A percentile compares a stretch with the other conserved stretches of the same genome.
phyloP scores from a whole-genome alignment of 1,140 invertebrate species.

The Apis cerana region DNA sequence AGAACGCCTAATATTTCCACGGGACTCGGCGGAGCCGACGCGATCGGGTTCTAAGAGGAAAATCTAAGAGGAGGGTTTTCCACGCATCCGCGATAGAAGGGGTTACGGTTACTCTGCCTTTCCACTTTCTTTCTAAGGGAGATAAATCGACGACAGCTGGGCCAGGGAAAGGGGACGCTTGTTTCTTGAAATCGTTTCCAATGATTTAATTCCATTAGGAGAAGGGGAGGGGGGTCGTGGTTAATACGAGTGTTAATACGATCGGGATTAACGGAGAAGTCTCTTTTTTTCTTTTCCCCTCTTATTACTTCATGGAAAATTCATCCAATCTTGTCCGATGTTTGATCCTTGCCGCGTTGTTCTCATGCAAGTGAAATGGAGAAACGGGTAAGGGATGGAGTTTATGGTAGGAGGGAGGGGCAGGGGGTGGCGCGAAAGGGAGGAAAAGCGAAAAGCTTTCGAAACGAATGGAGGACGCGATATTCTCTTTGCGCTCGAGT shows the following conservation, averaged over 20 bases:
- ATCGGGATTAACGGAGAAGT: neutral
- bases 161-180: neutral
- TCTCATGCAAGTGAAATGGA: slow-evolving; percentile 25
- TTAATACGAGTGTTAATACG: slow-evolving; percentile 3
- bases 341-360: slow-evolving; percentile 1
- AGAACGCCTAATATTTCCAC: slow-evolving; percentile 27
- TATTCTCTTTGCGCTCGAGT: slow-evolving; percentile 39
- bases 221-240: too few species aligned
- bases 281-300: neutral
- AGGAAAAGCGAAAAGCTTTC: neutral
- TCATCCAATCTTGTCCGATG: too few species aligned
- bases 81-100: neutral
- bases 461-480: neutral
- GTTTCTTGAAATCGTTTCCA: neutral
- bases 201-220: neutral
- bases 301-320: too few species aligned
- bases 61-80: neutral
- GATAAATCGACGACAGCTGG: slow-evolving; percentile 15
- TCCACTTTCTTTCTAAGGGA: too few species aligned
- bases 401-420: neutral
- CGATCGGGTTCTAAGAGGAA: neutral
- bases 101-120: too few species aligned
- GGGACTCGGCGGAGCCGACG: slow-evolving; percentile 9
- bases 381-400: slow-evolving; percentile 15
- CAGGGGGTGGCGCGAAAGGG: too few species aligned